A percentile compares a stretch with the other conserved stretches of the same genome.
Conservation (phyloP, 2,797 vertebrate species). For the Catamblyrhynchus diadema region DNA sequence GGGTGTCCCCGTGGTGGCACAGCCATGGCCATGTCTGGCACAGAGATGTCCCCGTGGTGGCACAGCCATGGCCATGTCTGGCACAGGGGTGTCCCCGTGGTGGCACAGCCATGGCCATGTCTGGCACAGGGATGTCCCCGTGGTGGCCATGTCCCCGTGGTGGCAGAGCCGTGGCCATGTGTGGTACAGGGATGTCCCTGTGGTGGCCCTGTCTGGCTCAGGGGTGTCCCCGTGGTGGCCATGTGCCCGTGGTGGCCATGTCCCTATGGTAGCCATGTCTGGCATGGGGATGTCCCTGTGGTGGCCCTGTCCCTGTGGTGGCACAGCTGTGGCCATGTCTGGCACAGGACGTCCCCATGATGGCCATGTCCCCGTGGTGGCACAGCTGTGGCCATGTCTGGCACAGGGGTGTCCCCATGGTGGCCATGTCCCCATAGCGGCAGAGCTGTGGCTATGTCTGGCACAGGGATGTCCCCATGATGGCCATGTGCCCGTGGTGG, state of each 20-base stretch:
- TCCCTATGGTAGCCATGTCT: too few relatives aligned
- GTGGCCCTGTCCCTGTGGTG: not conserved
- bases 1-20: too few relatives aligned
- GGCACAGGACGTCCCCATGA: not conserved
- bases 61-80: not conserved
- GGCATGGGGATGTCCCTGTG: too few relatives aligned
- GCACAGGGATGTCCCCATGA: too few relatives aligned
- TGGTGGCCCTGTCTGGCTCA: not conserved
- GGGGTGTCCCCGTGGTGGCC: not conserved
- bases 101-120: not conserved
- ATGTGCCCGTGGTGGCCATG: not conserved
- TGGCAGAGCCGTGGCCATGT: too few relatives aligned
- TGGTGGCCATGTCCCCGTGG: too few relatives aligned
- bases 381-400: not conserved
- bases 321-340: not conserved
- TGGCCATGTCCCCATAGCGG: too few relatives aligned
- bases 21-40: not conserved
- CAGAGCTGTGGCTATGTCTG: too few relatives aligned
- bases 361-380: not conserved
- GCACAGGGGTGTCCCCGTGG: not conserved
- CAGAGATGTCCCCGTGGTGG: not conserved
- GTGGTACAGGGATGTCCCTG: too few relatives aligned
- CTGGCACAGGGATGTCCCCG: not conserved
- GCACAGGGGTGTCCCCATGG: not conserved
- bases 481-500: not conserved